Percentiles rank a stretch among this genome's conserved stretches.
Conservation (phyloP, 2,113 vertebrate species). For the Eulacestoma nigropectus region DNA sequence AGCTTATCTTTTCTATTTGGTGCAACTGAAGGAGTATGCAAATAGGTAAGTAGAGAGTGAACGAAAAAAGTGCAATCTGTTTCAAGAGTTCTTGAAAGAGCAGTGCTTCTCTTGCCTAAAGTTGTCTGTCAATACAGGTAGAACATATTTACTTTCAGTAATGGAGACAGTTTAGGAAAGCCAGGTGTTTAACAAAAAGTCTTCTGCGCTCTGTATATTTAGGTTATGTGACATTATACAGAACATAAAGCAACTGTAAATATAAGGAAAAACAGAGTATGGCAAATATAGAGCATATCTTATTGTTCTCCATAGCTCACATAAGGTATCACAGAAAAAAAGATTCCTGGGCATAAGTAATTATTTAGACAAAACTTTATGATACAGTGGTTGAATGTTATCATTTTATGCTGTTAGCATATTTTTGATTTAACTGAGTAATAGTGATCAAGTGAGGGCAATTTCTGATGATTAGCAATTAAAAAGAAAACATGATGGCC, state of each 20-base stretch:
- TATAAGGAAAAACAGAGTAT: neutral
- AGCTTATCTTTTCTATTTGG: neutral
- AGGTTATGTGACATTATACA: neutral
- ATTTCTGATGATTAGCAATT: slow-evolving; percentile 26
- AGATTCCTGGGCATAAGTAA: neutral
- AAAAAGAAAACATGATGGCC: neutral
- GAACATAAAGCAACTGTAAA: neutral
- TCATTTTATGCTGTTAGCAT: neutral
- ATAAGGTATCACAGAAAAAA: neutral
- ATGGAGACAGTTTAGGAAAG: neutral
- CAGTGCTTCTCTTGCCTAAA: neutral
- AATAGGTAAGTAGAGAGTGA: neutral
- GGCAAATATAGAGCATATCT: neutral
- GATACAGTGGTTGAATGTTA: neutral
- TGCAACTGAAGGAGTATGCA: neutral
- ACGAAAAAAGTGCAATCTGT: neutral
- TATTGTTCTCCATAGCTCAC: neutral
- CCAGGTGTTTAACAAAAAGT: neutral
- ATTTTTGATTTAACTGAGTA: slow-evolving; percentile 24
- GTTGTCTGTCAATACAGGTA: neutral
- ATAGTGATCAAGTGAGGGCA: neutral
- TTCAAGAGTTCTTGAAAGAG: neutral
- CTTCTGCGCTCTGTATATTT: neutral
- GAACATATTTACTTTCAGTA: neutral
- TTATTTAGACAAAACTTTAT: neutral